A percentile compares a stretch with the other conserved stretches of the same genome.
These are phyloP conservation scores for Kradibia gibbosae DNA, from an alignment of 1,140 invertebrate species.

Conservation along the genomic window DNA sequence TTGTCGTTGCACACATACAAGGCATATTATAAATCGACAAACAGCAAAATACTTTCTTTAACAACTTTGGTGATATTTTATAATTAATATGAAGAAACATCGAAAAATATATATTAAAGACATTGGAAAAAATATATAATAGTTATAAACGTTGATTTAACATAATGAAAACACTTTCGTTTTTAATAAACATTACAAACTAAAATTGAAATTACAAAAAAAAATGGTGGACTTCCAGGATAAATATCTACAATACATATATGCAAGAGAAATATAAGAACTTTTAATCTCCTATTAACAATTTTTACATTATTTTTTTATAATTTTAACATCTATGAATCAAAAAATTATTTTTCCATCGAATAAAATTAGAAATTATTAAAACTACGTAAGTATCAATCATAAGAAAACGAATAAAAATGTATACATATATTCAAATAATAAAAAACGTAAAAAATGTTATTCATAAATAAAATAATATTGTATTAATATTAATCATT, in stretches of 20 bases:
- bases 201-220: no score
- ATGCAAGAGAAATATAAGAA: no score
- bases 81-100: background rate
- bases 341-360: background rate
- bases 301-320: slow-evolving; percentile 24
- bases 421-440: background rate
- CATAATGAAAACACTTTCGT: slow-evolving; percentile 12
- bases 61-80: slow-evolving; percentile 23
- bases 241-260: no score
- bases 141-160: background rate
- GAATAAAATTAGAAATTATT: slow-evolving; percentile 15
- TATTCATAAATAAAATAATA: background rate
- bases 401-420: slow-evolving; percentile 27
- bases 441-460: background rate
- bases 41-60: slow-evolving; percentile 36
- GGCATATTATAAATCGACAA: background rate
- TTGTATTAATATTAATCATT: slow-evolving; percentile 19
- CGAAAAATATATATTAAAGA: background rate
- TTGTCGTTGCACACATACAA: background rate
- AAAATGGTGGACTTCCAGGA: no score
- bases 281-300: slow-evolving; percentile 3
- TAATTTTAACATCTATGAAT: slow-evolving; percentile 22
- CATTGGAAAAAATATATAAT: slow-evolving; percentile 1
- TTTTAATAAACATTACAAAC: no score
- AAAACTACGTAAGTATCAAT: slow-evolving; percentile 21